These are phyloP conservation scores for Atta texana DNA, from an alignment of 1,140 invertebrate genomes.

Conservation along the genomic window DNA sequence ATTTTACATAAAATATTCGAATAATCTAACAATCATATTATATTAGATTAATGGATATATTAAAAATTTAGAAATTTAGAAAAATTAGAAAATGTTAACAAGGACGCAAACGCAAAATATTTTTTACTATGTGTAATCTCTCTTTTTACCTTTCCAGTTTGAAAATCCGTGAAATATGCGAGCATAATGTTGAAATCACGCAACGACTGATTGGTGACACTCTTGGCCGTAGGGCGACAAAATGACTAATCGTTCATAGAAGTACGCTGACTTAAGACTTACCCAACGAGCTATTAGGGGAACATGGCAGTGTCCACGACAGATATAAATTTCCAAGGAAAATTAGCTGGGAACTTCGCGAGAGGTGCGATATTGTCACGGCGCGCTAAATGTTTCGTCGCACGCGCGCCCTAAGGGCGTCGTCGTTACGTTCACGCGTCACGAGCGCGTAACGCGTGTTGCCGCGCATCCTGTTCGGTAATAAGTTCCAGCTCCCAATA, in stretches of 20 bases:
- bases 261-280: conserved; percentile 7
- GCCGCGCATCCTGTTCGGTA: conserved; percentile 18
- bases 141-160: neutral
- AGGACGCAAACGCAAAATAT: no score
- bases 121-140: no score
- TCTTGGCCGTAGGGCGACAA: neutral
- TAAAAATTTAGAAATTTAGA: no score
- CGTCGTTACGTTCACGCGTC: conserved; percentile 13
- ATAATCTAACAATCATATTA: no score
- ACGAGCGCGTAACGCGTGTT: conserved; percentile 31
- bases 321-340: conserved; percentile 61
- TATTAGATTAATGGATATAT: no score
- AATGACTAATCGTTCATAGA: conserved; percentile 50
- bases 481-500: conserved; percentile 60
- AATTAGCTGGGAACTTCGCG: conserved; percentile 54
- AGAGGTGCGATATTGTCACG: conserved; percentile 55
- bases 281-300: conserved; percentile 22
- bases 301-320: conserved; percentile 34
- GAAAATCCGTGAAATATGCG: neutral
- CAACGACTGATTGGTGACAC: conserved; percentile 4
- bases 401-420: conserved; percentile 8
- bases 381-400: conserved; percentile 39
- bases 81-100: no score
- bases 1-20: no score
- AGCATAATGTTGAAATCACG: neutral